These are phyloP conservation scores for Drosophila teissieri DNA, from an alignment of 1,140 invertebrate species.

Conservation along the genomic window DNA sequence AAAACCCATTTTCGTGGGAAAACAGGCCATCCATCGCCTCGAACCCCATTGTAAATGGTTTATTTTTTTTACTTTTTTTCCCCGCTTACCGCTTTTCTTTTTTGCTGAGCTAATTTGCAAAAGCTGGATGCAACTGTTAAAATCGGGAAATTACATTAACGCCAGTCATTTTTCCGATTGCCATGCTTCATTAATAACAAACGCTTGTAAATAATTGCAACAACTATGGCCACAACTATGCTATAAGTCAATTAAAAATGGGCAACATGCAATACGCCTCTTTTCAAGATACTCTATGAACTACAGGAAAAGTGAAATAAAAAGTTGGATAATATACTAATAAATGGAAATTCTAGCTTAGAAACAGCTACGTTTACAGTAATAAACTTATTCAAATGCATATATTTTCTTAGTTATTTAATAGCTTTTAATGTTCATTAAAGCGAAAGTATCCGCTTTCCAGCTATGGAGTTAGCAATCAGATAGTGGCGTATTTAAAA, in stretches of 20 bases:
- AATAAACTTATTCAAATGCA: background rate
- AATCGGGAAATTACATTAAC: slow-evolving; percentile 37
- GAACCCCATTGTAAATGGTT: slow-evolving; percentile 2
- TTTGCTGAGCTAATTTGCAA: slow-evolving; percentile 21
- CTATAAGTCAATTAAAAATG: slow-evolving; percentile 39
- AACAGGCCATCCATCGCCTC: slow-evolving; percentile 8
- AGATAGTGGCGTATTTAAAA: background rate
- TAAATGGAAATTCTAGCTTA: too few species aligned
- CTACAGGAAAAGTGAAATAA: background rate
- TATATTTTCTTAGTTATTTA: background rate
- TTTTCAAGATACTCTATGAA: slow-evolving; percentile 9
- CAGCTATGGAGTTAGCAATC: background rate
- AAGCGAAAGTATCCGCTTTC: background rate
- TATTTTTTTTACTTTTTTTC: slow-evolving; percentile 2
- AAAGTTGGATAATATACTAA: background rate
- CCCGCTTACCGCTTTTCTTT: slow-evolving; percentile 7
- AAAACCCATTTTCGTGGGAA: slow-evolving; percentile 28
- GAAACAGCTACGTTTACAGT: too few species aligned
- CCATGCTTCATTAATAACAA: slow-evolving; percentile 22
- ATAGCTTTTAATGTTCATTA: background rate
- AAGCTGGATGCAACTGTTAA: slow-evolving; percentile 35
- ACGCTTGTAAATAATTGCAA: slow-evolving; percentile 16
- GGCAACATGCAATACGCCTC: background rate
- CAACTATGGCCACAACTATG: slow-evolving; percentile 22
- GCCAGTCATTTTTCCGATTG: slow-evolving; percentile 33